These are phyloP conservation scores for Leucopternis melanops DNA, from an alignment of 2,113 vertebrate genomes.

Conservation along the genomic window DNA sequence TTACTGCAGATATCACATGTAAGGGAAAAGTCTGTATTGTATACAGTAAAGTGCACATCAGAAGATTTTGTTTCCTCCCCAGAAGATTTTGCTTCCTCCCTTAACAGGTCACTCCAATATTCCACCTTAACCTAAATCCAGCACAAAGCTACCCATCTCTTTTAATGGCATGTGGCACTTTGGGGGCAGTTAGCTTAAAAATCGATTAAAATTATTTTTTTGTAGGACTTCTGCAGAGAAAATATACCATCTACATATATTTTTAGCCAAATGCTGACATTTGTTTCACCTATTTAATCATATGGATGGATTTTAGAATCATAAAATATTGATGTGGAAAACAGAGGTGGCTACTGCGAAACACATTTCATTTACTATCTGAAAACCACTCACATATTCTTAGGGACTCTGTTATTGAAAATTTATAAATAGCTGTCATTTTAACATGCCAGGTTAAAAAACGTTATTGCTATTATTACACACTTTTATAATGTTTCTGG, in stretches of 20 bases:
- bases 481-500: not conserved
- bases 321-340: conserved; percentile 33
- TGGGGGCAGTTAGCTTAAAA: not conserved
- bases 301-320: not conserved
- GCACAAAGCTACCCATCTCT: not conserved
- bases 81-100: not conserved
- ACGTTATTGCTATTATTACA: not conserved
- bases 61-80: not conserved
- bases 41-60: not conserved
- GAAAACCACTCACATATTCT: not conserved
- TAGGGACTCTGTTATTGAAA: not conserved
- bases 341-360: not conserved
- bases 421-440: conserved; percentile 6
- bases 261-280: not conserved
- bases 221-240: not conserved
- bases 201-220: not conserved
- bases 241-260: not conserved
- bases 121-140: not conserved
- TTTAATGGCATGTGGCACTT: not conserved
- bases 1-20: rapidly evolving
- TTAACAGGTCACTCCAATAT: not conserved
- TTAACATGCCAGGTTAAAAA: not conserved
- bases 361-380: not conserved
- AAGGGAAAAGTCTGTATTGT: not conserved
- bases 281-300: not conserved